A percentile compares a stretch with the other conserved stretches of the same genome.
Conservation (phyloP, 1,140 invertebrate genomes). For the Onthophagus taurus region DNA sequence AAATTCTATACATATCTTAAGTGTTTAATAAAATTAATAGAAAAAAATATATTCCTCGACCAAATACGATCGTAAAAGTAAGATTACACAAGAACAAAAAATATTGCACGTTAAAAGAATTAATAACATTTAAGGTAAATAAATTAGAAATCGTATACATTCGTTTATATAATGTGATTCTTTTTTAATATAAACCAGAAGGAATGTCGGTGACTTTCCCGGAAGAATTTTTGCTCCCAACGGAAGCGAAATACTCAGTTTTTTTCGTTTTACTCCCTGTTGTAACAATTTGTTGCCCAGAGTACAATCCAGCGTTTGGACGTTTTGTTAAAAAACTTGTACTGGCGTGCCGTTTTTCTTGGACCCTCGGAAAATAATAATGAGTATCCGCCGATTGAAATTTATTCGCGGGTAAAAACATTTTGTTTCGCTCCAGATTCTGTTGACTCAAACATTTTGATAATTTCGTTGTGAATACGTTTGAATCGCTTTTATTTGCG, state of each 20-base stretch:
- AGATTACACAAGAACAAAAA: not conserved
- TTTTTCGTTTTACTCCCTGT: slow-evolving; percentile 26
- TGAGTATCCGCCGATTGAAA: slow-evolving; percentile 19
- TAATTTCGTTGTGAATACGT: slow-evolving; percentile 19
- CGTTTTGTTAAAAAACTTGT: slow-evolving; percentile 49
- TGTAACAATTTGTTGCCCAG: slow-evolving; percentile 36
- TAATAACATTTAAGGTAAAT: too few relatives aligned
- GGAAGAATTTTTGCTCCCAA: slow-evolving; percentile 10
- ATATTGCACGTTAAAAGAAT: not conserved
- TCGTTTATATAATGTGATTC: too few relatives aligned
- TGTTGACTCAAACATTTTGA: slow-evolving; percentile 16
- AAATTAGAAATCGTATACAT: not conserved
- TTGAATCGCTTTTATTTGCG: slow-evolving; percentile 38
- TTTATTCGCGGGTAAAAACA: slow-evolving; percentile 33
- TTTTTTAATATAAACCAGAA: slow-evolving; percentile 62
- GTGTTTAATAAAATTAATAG: too few relatives aligned
- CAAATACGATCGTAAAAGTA: too few relatives aligned
- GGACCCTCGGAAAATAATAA: slow-evolving; percentile 34
- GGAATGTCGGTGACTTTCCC: slow-evolving; percentile 60
- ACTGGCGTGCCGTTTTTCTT: slow-evolving; percentile 29
- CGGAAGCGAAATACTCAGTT: slow-evolving; percentile 9
- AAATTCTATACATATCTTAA: too few relatives aligned
- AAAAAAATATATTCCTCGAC: too few relatives aligned
- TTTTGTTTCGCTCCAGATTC: slow-evolving; percentile 29
- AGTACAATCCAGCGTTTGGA: slow-evolving; percentile 51